phyloP scores from a whole-genome alignment of 2,888 invertebrate genomes.

The Calliscelio sp. region DNA sequence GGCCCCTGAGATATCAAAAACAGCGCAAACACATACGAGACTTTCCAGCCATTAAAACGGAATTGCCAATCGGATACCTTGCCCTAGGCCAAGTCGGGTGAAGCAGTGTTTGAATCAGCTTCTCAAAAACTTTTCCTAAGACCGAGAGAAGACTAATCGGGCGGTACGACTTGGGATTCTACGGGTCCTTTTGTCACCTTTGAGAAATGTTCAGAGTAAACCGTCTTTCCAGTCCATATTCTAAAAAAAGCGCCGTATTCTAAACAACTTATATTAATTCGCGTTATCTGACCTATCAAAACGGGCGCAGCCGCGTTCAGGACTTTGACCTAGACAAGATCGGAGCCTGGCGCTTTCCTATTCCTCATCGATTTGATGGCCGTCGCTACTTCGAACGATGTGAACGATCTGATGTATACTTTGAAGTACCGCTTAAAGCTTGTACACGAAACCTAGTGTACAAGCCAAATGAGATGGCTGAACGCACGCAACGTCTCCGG shows the following conservation, averaged over 20 bases:
- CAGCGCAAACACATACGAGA: background rate
- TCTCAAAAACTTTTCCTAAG: slow-evolving; percentile 66
- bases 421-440: slow-evolving; percentile 50
- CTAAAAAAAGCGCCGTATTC: slow-evolving; percentile 65
- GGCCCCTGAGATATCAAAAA: slow-evolving; percentile 72
- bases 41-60: slow-evolving; percentile 40
- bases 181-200: slow-evolving; percentile 59
- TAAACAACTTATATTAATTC: slow-evolving; percentile 68
- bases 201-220: slow-evolving; percentile 56
- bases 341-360: slow-evolving; percentile 66
- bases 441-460: slow-evolving; percentile 71
- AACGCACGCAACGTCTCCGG: background rate
- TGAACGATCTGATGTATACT: slow-evolving; percentile 60
- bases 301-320: slow-evolving; percentile 37
- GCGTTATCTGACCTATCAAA: slow-evolving; percentile 40
- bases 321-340: slow-evolving; percentile 63
- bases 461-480: background rate
- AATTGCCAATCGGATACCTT: slow-evolving; percentile 62
- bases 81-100: slow-evolving; percentile 28
- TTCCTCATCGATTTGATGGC: slow-evolving; percentile 45
- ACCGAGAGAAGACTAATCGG: slow-evolving; percentile 63
- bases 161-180: slow-evolving; percentile 55
- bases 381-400: slow-evolving; percentile 20
- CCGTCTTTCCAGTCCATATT: slow-evolving; percentile 69
- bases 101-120: slow-evolving; percentile 28